Percentiles rank a stretch among this genome's conserved stretches.
Conservation (phyloP, 2,113 vertebrate species). For the Hemiprocne comata region DNA sequence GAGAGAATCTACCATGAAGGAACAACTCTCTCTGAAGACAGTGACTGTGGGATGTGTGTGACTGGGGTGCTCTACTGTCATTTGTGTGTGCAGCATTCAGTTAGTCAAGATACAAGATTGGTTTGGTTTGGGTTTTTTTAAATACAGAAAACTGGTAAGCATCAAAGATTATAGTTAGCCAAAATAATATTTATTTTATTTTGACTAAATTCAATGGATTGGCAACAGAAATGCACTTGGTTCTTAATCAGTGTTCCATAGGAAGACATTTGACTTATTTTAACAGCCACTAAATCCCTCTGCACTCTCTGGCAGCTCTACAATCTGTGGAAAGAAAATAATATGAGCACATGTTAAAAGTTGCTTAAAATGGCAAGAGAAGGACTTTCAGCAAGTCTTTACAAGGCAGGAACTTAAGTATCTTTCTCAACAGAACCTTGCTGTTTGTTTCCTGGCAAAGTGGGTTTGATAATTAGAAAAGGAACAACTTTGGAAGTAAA, state of each 20-base stretch:
- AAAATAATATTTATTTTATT: not conserved
- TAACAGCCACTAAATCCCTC: not conserved
- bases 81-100: not conserved
- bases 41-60: not conserved
- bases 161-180: not conserved
- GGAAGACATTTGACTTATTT: not conserved
- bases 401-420: not conserved
- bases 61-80: not conserved
- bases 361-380: not conserved
- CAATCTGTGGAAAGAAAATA: not conserved
- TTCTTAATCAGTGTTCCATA: not conserved
- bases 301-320: not conserved
- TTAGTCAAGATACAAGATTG: not conserved
- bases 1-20: not conserved
- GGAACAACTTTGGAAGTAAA: not conserved
- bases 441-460: not conserved
- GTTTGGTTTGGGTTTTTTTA: not conserved
- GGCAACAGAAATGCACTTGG: not conserved
- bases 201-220: not conserved
- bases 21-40: not conserved
- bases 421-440: not conserved
- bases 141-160: not conserved
- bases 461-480: not conserved
- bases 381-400: not conserved
- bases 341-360: not conserved